Conservation (phyloP, 2,797 vertebrate species). For the Pelodytes ibericus region DNA sequence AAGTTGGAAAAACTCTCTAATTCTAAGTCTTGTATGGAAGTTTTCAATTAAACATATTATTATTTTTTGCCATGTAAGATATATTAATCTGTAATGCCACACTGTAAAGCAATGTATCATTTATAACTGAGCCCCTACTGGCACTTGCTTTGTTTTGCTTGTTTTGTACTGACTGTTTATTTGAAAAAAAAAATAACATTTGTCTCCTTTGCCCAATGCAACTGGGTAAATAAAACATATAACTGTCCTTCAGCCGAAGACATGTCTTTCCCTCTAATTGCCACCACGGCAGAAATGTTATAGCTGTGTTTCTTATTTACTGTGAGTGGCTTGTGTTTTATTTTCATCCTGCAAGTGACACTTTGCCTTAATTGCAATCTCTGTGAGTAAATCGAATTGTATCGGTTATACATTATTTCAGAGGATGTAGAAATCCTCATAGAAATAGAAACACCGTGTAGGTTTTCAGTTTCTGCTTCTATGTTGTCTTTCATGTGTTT, state of each 20-base stretch:
- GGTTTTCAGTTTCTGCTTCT: too few relatives aligned
- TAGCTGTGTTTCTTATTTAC: neutral
- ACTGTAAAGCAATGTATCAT: too few relatives aligned
- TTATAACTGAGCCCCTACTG: neutral
- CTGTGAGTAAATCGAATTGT: neutral
- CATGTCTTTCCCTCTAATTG: conserved; percentile 2
- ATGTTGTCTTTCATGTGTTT: too few relatives aligned
- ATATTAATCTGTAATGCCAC: too few relatives aligned
- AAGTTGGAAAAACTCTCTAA: too few relatives aligned
- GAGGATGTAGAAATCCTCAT: too few relatives aligned
- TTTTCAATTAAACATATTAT: too few relatives aligned
- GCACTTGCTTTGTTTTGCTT: neutral
- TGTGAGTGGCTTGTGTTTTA: neutral
- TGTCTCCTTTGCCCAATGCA: neutral
- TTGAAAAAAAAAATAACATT: neutral
- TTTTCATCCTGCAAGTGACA: neutral
- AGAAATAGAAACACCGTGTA: too few relatives aligned
- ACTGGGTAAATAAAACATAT: neutral
- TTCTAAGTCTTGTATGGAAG: too few relatives aligned
- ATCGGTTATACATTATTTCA: too few relatives aligned
- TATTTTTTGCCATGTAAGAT: too few relatives aligned
- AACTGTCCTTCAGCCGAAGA: neutral
- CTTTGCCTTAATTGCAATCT: neutral
- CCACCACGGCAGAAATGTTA: neutral
- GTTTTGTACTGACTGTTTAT: too few relatives aligned